phyloP scores from a whole-genome alignment of 2,888 invertebrate genomes.

The Seira ritae region DNA sequence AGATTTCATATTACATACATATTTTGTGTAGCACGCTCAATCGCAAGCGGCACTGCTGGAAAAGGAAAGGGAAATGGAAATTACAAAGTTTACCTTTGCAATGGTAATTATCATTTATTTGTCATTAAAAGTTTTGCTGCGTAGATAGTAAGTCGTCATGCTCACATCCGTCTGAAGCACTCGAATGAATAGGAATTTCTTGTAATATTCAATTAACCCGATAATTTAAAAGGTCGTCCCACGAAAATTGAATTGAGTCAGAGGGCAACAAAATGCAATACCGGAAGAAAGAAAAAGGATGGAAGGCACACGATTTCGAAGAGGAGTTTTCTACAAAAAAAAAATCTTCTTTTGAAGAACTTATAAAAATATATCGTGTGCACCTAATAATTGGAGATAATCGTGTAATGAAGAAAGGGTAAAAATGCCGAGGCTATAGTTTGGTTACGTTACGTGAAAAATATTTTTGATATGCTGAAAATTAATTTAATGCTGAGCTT shows the following conservation, averaged over 20 bases:
- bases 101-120: constrained; percentile 11
- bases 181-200: neutral
- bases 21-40: too few species aligned
- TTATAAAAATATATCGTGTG: too few species aligned
- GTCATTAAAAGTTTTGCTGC: constrained; percentile 8
- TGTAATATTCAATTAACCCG: neutral
- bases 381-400: too few species aligned
- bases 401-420: too few species aligned
- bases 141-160: neutral
- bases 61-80: constrained; percentile 2
- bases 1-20: too few species aligned
- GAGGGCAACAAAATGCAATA: neutral
- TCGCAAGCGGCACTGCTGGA: too few species aligned
- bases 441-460: too few species aligned
- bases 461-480: too few species aligned
- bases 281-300: neutral
- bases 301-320: neutral
- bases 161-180: neutral
- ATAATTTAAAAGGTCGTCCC: neutral
- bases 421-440: too few species aligned
- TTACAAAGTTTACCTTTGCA: neutral
- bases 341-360: too few species aligned
- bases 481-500: too few species aligned
- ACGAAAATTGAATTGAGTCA: neutral
- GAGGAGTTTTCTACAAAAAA: too few species aligned